Evolutionary conservation across 2,797 vertebrate species (phyloP).

Genomic region (Notamacropus eugenii): DNA sequence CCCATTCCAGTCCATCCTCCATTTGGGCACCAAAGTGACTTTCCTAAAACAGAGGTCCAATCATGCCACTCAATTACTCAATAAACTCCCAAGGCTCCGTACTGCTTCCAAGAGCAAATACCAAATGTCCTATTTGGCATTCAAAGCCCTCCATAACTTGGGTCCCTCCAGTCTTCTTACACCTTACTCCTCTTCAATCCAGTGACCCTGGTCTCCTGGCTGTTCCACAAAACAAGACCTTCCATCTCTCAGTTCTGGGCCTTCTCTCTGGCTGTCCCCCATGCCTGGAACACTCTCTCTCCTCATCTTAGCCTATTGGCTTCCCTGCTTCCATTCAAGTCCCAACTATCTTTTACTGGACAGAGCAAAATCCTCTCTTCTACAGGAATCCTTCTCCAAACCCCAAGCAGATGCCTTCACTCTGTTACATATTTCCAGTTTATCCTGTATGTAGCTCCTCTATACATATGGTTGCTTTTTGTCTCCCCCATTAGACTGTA

Average conservation of each 20-base stretch:
- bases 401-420: not conserved
- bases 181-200: too few species aligned
- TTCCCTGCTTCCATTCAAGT: not conserved
- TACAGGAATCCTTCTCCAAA: not conserved
- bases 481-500: not conserved
- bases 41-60: not conserved
- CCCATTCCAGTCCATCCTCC: not conserved
- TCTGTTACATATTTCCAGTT: not conserved
- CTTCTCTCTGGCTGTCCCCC: not conserved
- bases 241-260: not conserved
- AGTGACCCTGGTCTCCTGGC: not conserved
- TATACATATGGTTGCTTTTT: not conserved
- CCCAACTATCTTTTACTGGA: not conserved
- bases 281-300: not conserved
- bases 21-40: not conserved
- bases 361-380: not conserved
- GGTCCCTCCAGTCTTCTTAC: too few species aligned
- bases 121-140: not conserved
- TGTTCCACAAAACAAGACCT: not conserved
- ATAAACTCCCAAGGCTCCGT: not conserved
- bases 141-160: not conserved
- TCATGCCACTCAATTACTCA: not conserved
- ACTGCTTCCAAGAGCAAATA: not conserved
- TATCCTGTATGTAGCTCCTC: not conserved
- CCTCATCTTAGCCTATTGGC: not conserved